Conservation (phyloP, 1,140 invertebrate species). For the Drosophila lacertosa region DNA sequence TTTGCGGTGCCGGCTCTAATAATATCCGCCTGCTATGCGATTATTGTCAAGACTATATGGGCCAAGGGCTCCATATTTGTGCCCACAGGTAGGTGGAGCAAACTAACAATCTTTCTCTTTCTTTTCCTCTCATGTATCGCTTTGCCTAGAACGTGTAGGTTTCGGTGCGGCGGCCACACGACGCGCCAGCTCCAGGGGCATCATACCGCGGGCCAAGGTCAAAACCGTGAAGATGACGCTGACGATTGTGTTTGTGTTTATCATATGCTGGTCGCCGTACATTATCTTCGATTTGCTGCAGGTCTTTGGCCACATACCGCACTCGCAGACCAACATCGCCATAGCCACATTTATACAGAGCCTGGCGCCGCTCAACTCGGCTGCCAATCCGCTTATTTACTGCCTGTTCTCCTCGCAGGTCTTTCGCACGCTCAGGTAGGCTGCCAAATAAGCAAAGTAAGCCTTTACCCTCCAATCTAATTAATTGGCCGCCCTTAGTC, state of each 20-base stretch:
- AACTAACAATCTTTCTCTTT: neutral
- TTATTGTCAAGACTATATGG: constrained; percentile 97
- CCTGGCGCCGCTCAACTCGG: constrained; percentile 95
- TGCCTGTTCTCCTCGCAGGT: constrained; percentile 96
- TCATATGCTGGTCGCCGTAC: constrained; percentile 98
- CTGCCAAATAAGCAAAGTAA: neutral
- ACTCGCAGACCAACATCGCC: constrained; percentile 91
- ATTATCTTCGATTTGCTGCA: constrained; percentile 96
- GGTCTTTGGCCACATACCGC: constrained; percentile 93
- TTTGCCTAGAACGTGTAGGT: constrained; percentile 66
- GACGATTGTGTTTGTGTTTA: constrained; percentile 97
- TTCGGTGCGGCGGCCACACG: constrained; percentile 86
- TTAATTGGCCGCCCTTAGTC: constrained; percentile 58
- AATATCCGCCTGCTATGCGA: constrained; percentile 94
- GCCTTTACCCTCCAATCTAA: neutral
- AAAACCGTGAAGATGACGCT: constrained; percentile 99
- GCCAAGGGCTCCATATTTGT: constrained; percentile 87
- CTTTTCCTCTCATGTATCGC: constrained; percentile 4
- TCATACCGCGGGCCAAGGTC: constrained; percentile 97
- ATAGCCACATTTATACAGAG: constrained; percentile 96
- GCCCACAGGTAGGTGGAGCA: constrained; percentile 75
- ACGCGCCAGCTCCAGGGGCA: constrained; percentile 91
- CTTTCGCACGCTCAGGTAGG: constrained; percentile 93
- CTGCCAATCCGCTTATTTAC: constrained; percentile 97
- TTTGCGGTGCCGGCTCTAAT: constrained; percentile 95